phyloP scores from a whole-genome alignment of 2,113 vertebrate species.

The Eulemur rufifrons region DNA sequence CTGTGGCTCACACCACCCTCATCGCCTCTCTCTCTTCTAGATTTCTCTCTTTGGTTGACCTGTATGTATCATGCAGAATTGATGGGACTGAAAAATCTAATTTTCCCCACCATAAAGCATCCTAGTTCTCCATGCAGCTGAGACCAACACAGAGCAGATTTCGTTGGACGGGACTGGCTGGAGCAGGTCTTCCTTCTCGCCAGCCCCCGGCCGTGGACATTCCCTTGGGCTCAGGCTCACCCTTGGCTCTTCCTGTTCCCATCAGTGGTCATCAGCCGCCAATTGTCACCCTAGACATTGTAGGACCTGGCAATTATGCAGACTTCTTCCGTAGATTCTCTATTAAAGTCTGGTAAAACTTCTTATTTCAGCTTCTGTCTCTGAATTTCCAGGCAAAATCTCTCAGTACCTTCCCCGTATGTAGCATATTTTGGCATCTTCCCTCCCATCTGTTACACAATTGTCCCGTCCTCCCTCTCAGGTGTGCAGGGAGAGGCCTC shows the following conservation, averaged over 20 bases:
- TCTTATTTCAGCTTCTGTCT: constrained; percentile 7
- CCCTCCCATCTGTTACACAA: neutral
- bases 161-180: neutral
- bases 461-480: neutral
- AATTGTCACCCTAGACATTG: neutral
- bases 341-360: neutral
- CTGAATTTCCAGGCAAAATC: constrained; percentile 27
- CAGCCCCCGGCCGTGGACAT: no score
- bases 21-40: neutral
- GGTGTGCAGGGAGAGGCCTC: neutral
- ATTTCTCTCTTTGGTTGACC: neutral
- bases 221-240: neutral
- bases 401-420: neutral
- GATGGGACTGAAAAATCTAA: neutral
- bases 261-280: neutral
- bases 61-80: neutral
- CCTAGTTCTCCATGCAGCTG: neutral
- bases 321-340: neutral
- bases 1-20: neutral
- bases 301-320: neutral
- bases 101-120: neutral
- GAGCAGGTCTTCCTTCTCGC: no score
- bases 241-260: neutral
- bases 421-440: neutral
- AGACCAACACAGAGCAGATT: neutral